Base-by-base conservation (phyloP, 2,797 vertebrate genomes). In the Trichosurus vulpecula region DNA sequence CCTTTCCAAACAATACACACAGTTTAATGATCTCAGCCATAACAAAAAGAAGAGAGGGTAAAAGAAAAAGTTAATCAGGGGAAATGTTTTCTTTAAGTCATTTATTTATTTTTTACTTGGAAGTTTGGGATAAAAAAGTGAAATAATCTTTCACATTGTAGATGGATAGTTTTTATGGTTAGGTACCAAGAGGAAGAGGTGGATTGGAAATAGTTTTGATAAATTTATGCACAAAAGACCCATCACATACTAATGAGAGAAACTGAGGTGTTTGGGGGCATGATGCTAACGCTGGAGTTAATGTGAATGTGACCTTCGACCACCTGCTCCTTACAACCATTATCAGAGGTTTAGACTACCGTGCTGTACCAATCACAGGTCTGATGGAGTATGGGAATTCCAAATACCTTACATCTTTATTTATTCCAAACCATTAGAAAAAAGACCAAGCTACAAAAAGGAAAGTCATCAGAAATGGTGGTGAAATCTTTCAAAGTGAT, bases 91-190 rank as follows among this genome's bases (percentile, higher is more conserved):
- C 66, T 47, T 41, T 41, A 25, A 41, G 41, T 30, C 22, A 81
- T 81, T 81, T 8, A 92, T 94, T 96, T 93, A 81, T 61, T 96
- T 55, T 95, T 97, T 35, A 93, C 92, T 31, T 91, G 94, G 90
- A 93, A 91, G 52, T 58, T 95, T 94, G 93, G 6, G 27, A 74
- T 74, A 51, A 92, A 95, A n/a, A 74, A 90, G 16, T 31, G 41
- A 89, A 92, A 66, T 87, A 90, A 4, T 52, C 1, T 66, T 95
- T 57, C 91, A 91, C 25, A 57, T 12, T 55, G 30, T 92, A 52
- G 95, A 74, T 52, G 66, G 74, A 54, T 92, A 81, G 56, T 27
- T 94, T 55, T 90, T 92, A 0, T 92, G 90, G 92, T 53, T 94
- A 41, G 66, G 94, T 2, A 91, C 10, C 54, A 92, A 9, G 19